Percentiles rank a stretch among this genome's conserved stretches.
Evolutionary conservation across 2,797 vertebrate species (phyloP).

Genomic region (Pangasius sanitwongsei): DNA sequence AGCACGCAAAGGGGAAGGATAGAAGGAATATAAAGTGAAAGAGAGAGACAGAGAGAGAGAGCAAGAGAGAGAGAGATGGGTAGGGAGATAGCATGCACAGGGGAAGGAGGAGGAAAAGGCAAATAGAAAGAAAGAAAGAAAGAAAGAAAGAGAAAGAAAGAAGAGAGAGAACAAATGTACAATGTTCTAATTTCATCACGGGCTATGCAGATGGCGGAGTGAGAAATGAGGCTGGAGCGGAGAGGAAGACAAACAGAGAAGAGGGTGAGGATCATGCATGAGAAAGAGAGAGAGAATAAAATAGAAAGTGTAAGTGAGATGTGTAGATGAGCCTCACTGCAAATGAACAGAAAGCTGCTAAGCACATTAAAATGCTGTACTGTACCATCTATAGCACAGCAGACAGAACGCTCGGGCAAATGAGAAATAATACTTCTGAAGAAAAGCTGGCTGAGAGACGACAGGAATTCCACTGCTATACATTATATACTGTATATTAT

Average conservation of each 20-base stretch:
- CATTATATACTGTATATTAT: not conserved
- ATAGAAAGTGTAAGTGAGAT: conserved; percentile 62
- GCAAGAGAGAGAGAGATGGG: not conserved
- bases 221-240: conserved; percentile 38
- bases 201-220: not conserved
- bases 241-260: conserved; percentile 29
- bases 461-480: not conserved
- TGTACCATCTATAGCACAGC: not conserved
- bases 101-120: not conserved
- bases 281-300: conserved; percentile 38
- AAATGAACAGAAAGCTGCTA: conserved; percentile 69
- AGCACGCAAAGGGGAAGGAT: not conserved
- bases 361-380: conserved; percentile 76
- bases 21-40: not conserved
- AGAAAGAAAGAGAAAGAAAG: not conserved
- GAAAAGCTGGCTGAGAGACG: not conserved
- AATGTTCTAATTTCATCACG: conserved; percentile 40
- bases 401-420: not conserved
- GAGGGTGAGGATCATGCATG: conserved; percentile 35
- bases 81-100: not conserved
- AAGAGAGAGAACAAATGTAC: conserved; percentile 14
- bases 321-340: conserved; percentile 71
- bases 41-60: conserved; percentile 14
- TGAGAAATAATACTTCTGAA: not conserved
- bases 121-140: conserved; percentile 8